phyloP scores from a whole-genome alignment of 2,113 vertebrate genomes.

The Corvus cornix region DNA sequence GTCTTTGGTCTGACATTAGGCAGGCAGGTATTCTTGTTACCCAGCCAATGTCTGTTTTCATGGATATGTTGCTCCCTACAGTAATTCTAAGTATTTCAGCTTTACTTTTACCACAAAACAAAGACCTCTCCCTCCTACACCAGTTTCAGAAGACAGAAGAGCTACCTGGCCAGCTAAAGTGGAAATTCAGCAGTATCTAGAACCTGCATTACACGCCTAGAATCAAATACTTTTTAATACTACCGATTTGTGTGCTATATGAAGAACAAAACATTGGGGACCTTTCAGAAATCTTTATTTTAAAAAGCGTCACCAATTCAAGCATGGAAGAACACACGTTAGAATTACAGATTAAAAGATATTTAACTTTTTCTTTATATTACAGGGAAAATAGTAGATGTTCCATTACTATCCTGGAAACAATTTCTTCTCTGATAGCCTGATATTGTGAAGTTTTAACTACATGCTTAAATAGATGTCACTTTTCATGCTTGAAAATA shows the following conservation, averaged over 20 bases:
- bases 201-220: not conserved
- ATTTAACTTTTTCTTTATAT: not conserved
- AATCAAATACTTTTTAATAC: not conserved
- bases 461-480: not conserved
- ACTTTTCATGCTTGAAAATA: not conserved
- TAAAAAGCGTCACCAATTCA: not conserved
- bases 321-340: not conserved
- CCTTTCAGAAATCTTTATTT: not conserved
- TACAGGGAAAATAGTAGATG: not conserved
- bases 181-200: not conserved
- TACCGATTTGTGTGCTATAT: rapidly evolving
- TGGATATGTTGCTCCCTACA: not conserved
- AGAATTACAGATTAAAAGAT: not conserved
- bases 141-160: not conserved
- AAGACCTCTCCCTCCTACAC: not conserved
- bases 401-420: not conserved
- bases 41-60: not conserved
- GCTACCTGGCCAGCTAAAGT: not conserved
- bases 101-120: not conserved
- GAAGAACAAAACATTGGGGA: not conserved
- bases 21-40: not conserved
- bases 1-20: not conserved
- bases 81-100: not conserved
- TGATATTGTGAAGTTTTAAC: not conserved
- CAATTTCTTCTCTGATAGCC: not conserved